Conservation (phyloP, 2,888 invertebrate genomes). For the Thecophora atra region DNA sequence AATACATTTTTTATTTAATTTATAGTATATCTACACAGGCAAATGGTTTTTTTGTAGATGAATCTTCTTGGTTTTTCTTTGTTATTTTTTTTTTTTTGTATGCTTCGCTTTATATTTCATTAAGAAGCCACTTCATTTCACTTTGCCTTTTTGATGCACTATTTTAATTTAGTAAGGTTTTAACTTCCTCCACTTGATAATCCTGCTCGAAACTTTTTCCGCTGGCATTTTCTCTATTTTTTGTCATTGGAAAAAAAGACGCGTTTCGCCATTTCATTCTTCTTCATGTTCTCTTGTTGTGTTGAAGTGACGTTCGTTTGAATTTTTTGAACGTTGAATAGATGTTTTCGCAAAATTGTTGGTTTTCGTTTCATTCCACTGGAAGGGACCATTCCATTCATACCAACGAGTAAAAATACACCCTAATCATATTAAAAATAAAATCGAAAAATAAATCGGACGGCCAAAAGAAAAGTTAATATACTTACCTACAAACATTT, state of each 20-base stretch:
- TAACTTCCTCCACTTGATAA: not conserved
- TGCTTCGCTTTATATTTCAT: not conserved
- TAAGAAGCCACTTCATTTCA: not conserved
- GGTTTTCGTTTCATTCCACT: no score
- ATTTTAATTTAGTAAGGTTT: not conserved
- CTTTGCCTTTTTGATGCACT: not conserved
- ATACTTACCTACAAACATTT: no score
- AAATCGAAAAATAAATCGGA: no score
- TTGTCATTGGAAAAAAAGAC: conserved; percentile 44
- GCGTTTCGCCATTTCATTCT: conserved; percentile 43
- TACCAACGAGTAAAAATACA: no score
- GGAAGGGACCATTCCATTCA: no score
- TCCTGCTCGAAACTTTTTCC: conserved; percentile 14
- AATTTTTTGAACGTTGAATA: conserved; percentile 26
- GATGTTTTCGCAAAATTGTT: not conserved
- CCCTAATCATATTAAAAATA: no score
- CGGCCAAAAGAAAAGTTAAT: no score
- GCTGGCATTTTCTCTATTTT: conserved; percentile 37
- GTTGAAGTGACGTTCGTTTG: conserved; percentile 34
- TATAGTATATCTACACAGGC: conserved; percentile 31
- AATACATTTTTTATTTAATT: conserved; percentile 52
- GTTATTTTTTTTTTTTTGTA: not conserved
- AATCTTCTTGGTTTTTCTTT: not conserved
- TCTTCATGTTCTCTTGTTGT: conserved; percentile 34
- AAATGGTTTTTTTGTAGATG: conserved; percentile 9